Evolutionary conservation across 1,140 invertebrate species (phyloP), one percentile per base, ranked within the genome.

Genomic region (Maconellicoccus hirsutus): DNA sequence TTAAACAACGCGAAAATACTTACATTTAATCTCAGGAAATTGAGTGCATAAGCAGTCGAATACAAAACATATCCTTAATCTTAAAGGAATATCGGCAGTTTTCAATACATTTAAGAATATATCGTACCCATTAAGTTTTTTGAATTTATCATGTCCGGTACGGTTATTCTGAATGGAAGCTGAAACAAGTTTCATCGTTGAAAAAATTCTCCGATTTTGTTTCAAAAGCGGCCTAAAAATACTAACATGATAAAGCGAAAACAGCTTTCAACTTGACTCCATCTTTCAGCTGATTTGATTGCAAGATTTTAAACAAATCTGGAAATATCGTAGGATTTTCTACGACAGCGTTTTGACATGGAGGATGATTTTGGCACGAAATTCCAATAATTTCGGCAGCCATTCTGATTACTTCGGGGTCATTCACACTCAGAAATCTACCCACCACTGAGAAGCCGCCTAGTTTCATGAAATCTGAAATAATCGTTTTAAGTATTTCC

Each of bases 321-420:
- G 10, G 19, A 23, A 66, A 66, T 66, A 66, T 66, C 6, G 22
- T 23, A 66, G 61, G 61, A 26, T 66, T 3, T 4, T 66, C 61
- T 8, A 66, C 10, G 19, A 66, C 25, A 22, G 25, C 25, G 3
- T 66, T 66, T 23, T 66, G 61, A 25, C 61, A 66, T 10, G 6
- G 25, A 25, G 21, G 61, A 66, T 66, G 61, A 66, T 66, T 66
- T 22, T 66, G 61, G 25, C 61, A 66, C 61, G 61, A 66, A 66
- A 66, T 66, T 6, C 61, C 61, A 16, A 66, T 66, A 23, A 66
- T 66, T 66, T 66, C 61, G 10, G 61, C 61, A 3, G 61, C 10
- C 61, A 66, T 23, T 66, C 61, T 23, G 6, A 66, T 26, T 22
- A 66, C 21, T 25, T 66, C 61, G 3, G 61, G 25, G 25, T 66